Evolutionary conservation across 2,113 vertebrate species (phyloP).

Genomic region (Lepus americanus): DNA sequence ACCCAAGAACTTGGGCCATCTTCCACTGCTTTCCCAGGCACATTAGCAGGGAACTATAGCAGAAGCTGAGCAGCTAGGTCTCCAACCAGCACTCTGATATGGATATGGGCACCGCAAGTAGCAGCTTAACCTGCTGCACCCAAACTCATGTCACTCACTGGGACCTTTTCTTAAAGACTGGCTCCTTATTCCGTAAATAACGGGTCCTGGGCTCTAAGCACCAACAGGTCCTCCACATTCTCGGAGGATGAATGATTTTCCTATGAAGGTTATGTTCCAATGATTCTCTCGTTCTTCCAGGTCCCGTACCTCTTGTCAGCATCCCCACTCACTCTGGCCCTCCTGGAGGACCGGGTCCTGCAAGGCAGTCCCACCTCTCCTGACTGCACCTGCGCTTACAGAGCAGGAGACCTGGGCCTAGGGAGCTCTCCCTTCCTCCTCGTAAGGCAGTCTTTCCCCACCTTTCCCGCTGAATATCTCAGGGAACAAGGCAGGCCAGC

Average conservation of each 20-base stretch:
- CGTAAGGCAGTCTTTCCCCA: neutral
- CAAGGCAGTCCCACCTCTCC: neutral
- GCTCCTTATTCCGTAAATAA: conserved; percentile 1
- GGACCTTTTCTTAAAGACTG: neutral
- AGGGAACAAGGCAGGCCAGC: neutral
- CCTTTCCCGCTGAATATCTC: neutral
- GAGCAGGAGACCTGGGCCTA: neutral
- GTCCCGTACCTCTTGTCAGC: neutral
- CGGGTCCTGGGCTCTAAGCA: neutral
- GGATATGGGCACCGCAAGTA: too few relatives aligned
- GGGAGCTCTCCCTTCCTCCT: accelerated
- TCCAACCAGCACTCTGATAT: too few relatives aligned
- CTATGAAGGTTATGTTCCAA: accelerated
- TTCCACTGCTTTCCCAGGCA: too few relatives aligned
- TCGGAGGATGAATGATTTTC: neutral
- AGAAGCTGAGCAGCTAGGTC: too few relatives aligned
- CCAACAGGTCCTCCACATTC: neutral
- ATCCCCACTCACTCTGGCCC: neutral
- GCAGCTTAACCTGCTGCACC: too few relatives aligned
- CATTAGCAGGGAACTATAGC: too few relatives aligned
- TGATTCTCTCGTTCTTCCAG: neutral
- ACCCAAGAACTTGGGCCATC: too few relatives aligned
- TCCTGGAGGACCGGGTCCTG: neutral
- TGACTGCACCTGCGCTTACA: neutral
- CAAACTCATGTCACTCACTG: too few relatives aligned